phyloP scores from a whole-genome alignment of 2,888 invertebrate genomes.

The Troides oblongomaculatus region DNA sequence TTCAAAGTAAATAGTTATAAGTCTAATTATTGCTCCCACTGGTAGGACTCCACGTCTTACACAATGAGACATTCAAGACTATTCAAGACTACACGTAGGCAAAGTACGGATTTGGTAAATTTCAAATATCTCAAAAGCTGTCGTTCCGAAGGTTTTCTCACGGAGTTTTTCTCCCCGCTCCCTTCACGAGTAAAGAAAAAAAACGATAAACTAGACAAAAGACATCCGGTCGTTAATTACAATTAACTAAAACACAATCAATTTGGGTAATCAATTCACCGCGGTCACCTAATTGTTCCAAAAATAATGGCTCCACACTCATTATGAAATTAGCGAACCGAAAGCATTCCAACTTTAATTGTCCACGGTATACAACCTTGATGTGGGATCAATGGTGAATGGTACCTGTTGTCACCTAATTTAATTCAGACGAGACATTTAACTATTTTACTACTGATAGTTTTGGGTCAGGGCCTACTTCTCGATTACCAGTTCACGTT shows the following conservation, averaged over 20 bases:
- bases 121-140: too few relatives aligned
- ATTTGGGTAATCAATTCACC: constrained; percentile 22
- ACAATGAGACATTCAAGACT: too few relatives aligned
- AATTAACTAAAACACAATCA: constrained; percentile 20
- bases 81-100: too few relatives aligned
- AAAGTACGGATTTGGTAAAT: too few relatives aligned
- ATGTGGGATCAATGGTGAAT: neutral
- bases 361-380: neutral
- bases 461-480: too few relatives aligned
- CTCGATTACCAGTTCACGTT: too few relatives aligned
- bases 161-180: neutral
- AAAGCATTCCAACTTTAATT: neutral
- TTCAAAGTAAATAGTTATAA: too few relatives aligned
- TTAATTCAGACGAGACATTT: neutral
- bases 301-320: constrained; percentile 13
- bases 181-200: neutral
- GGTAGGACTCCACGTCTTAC: too few relatives aligned
- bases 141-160: too few relatives aligned
- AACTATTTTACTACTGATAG: too few relatives aligned
- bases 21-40: too few relatives aligned
- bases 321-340: neutral
- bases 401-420: neutral
- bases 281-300: constrained; percentile 23
- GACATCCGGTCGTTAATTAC: constrained; percentile 22
- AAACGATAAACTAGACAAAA: constrained; percentile 6